These are phyloP conservation scores for Aurelia sp. DNA, from an alignment of 30 jellyfish, hydroid and myxozoan genomes.

Conservation along the genomic window DNA sequence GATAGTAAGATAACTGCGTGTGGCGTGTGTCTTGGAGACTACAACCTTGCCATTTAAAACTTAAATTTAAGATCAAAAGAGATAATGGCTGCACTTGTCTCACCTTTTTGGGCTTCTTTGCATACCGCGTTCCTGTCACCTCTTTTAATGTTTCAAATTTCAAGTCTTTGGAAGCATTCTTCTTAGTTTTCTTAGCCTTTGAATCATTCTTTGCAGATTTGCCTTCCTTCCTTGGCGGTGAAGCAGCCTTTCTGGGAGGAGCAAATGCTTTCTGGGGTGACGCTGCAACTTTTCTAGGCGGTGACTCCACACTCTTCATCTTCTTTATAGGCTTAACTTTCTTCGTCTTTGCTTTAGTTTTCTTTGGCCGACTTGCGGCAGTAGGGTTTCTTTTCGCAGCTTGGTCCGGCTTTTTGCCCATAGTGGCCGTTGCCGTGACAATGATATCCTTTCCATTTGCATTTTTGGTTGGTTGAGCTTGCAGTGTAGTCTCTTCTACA, in stretches of 20 bases:
- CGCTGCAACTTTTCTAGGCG: slow-evolving; percentile 3
- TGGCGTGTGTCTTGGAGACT: no score
- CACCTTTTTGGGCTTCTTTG: slow-evolving; percentile 26
- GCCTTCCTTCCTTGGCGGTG: slow-evolving; percentile 30
- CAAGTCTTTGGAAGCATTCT: slow-evolving; percentile 5
- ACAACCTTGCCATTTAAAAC: no score
- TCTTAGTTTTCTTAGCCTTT: slow-evolving; percentile 13
- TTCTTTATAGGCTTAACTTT: background rate
- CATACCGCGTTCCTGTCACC: slow-evolving; percentile 54
- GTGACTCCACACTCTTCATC: background rate
- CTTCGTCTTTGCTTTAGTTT: slow-evolving; percentile 16
- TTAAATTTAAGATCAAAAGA: no score
- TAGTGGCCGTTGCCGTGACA: slow-evolving; percentile 69
- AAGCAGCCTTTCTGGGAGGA: slow-evolving; percentile 48
- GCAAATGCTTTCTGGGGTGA: slow-evolving; percentile 29
- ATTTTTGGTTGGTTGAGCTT: slow-evolving; percentile 36
- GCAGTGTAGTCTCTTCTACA: background rate
- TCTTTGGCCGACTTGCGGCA: slow-evolving; percentile 10
- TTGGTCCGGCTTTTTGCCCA: slow-evolving; percentile 44
- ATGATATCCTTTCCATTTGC: slow-evolving; percentile 59
- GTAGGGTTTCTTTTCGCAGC: slow-evolving; percentile 47
- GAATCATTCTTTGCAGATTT: background rate
- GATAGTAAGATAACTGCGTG: no score
- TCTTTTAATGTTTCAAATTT: slow-evolving; percentile 35
- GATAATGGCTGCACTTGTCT: no score